These are phyloP conservation scores for Pitta sordida DNA, from an alignment of 2,113 vertebrate species.

Conservation along the genomic window DNA sequence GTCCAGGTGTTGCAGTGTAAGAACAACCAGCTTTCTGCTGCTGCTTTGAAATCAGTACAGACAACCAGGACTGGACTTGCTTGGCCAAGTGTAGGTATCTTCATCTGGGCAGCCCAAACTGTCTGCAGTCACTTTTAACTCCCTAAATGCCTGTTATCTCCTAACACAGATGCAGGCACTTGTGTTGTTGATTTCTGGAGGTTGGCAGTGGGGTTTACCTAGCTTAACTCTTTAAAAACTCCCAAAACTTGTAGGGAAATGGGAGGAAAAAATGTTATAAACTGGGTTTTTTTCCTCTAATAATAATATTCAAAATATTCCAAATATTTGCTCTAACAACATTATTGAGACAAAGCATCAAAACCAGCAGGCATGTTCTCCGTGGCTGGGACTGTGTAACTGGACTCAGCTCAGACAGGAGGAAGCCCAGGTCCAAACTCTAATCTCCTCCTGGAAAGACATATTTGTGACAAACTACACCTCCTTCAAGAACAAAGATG, in stretches of 20 bases:
- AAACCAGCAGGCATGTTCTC: neutral
- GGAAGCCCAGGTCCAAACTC: neutral
- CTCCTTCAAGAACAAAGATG: neutral
- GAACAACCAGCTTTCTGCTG: neutral
- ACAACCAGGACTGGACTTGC: neutral
- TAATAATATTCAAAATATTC: too few relatives aligned
- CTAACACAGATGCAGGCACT: neutral
- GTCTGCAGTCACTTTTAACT: neutral
- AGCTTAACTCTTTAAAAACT: neutral
- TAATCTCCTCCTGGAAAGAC: neutral
- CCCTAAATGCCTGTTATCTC: neutral
- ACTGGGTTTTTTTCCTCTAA: neutral
- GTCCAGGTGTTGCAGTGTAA: neutral
- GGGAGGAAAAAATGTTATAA: neutral
- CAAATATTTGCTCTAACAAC: too few relatives aligned
- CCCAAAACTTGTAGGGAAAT: neutral
- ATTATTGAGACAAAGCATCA: neutral
- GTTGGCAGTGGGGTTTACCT: neutral
- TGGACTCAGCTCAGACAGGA: neutral
- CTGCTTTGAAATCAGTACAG: neutral
- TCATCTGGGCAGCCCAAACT: neutral
- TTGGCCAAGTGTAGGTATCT: neutral
- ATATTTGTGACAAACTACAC: neutral
- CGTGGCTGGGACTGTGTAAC: neutral
- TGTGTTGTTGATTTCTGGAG: neutral